A percentile compares a stretch with the other conserved stretches of the same genome.
phyloP scores from a whole-genome alignment of 2,797 vertebrate genomes.

The Gymnothorax javanicus region DNA sequence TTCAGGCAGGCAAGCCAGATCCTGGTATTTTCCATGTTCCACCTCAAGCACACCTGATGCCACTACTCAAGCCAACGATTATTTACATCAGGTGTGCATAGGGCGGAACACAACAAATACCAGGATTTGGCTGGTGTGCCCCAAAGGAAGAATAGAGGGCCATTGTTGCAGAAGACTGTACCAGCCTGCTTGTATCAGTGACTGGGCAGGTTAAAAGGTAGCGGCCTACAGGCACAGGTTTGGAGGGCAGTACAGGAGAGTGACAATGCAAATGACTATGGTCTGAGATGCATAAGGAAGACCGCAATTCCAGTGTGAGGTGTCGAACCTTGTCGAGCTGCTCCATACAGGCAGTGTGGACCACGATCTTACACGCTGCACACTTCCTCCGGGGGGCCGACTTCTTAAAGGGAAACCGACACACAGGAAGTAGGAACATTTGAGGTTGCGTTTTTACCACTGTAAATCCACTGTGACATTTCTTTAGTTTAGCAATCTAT shows the following conservation, averaged over 20 bases:
- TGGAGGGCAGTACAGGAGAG: background rate
- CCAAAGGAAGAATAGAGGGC: no score
- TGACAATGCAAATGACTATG: background rate
- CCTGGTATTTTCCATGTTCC: no score
- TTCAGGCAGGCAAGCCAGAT: no score
- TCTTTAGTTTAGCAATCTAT: background rate
- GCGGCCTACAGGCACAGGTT: background rate
- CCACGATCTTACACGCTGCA: constrained; percentile 94
- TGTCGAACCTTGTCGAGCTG: constrained; percentile 88
- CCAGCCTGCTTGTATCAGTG: background rate
- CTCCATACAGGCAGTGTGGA: constrained; percentile 91
- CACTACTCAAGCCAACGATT: no score
- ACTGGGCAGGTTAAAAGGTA: background rate
- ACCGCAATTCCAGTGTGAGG: background rate
- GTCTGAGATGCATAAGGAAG: background rate
- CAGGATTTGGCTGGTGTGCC: no score
- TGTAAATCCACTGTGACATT: background rate
- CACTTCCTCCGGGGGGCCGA: constrained; percentile 94
- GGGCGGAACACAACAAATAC: no score
- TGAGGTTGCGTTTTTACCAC: background rate
- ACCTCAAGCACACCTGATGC: no score
- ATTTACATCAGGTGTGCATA: no score
- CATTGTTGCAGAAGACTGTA: background rate
- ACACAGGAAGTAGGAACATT: constrained; percentile 37
- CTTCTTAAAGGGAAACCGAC: constrained; percentile 84